These are phyloP conservation scores for Peromyscus nudipes DNA, from an alignment of 2,797 vertebrate species.

Conservation along the genomic window DNA sequence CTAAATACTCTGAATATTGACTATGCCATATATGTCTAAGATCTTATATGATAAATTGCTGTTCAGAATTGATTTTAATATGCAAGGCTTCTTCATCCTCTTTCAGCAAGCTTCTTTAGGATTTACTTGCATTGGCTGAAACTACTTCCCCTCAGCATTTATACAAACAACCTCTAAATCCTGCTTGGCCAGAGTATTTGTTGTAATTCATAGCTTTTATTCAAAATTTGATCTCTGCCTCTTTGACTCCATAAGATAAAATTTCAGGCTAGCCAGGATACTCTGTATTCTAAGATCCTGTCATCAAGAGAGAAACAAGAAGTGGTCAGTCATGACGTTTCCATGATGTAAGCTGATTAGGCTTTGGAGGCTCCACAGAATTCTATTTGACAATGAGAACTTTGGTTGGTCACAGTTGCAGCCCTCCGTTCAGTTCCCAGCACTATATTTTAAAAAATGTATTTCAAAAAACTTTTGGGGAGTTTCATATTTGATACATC, in stretches of 20 bases:
- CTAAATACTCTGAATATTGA: not conserved
- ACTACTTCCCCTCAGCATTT: not conserved
- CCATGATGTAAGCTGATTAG: not conserved
- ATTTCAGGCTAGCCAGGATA: not conserved
- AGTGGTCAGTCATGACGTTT: not conserved
- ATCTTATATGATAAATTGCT: conserved; percentile 8
- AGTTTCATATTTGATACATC: not conserved
- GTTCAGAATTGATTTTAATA: not conserved
- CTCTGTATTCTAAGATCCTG: not conserved
- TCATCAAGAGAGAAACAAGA: not conserved
- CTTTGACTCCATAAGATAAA: not conserved
- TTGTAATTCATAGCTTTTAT: not conserved
- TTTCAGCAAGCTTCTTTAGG: not conserved
- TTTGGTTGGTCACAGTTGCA: not conserved
- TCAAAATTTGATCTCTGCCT: not conserved
- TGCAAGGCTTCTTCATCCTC: not conserved
- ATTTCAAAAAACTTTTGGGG: not conserved
- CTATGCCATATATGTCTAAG: not conserved
- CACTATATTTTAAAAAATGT: not conserved
- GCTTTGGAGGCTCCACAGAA: not conserved
- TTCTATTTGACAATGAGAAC: not conserved
- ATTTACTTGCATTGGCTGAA: not conserved
- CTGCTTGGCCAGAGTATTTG: not conserved
- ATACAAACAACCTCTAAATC: not conserved
- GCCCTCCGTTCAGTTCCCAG: not conserved